Conservation (phyloP, 2,797 vertebrate genomes). For the Enteromius fasciolatus region DNA sequence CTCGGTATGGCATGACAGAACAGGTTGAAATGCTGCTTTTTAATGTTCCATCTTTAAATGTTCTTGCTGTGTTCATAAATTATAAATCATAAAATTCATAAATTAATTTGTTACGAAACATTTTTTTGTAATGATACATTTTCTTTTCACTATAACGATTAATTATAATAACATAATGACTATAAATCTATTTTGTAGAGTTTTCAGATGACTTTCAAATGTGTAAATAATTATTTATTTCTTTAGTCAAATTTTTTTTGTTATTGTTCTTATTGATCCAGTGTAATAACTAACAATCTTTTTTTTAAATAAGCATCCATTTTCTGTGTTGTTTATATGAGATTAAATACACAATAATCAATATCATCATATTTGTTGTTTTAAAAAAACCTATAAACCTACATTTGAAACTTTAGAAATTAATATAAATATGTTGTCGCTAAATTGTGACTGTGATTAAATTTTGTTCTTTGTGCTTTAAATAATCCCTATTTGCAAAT, state of each 20-base stretch:
- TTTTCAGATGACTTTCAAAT: neutral
- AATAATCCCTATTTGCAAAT: neutral
- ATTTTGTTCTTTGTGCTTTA: neutral
- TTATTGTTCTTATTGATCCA: neutral
- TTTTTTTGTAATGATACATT: neutral
- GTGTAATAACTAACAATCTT: neutral
- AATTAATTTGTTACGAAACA: neutral
- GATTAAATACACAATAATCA: neutral
- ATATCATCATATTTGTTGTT: neutral
- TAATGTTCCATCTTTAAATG: neutral
- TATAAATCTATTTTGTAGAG: neutral
- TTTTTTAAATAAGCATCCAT: neutral
- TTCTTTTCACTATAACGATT: neutral
- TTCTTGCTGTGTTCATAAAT: neutral
- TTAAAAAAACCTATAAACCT: neutral
- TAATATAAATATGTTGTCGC: neutral
- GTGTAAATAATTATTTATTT: neutral
- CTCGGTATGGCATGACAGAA: neutral
- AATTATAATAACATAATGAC: neutral
- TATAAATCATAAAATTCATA: too few species aligned
- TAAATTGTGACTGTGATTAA: neutral
- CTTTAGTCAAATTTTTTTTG: neutral
- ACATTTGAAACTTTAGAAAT: neutral
- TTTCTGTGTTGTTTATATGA: neutral
- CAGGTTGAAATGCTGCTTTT: neutral